phyloP scores from a whole-genome alignment of 2,797 vertebrate genomes.

The Clangula hyemalis region DNA sequence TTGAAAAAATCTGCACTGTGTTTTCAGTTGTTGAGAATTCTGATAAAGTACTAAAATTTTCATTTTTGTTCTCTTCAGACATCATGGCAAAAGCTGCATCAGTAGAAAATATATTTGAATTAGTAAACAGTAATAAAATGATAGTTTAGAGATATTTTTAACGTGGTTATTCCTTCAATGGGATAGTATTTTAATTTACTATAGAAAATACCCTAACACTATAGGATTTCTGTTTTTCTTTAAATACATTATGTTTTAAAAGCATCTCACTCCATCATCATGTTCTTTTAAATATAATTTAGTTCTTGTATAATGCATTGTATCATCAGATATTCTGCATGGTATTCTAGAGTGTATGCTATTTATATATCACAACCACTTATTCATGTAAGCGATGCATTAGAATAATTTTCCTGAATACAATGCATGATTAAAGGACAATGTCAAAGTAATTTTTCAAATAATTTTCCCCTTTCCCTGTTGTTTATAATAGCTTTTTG shows the following conservation, averaged over 20 bases:
- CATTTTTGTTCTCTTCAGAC: neutral
- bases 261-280: neutral
- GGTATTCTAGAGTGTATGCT: neutral
- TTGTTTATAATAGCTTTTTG: conserved; percentile 51
- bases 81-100: neutral
- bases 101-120: neutral
- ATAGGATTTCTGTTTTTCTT: neutral
- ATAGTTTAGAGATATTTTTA: neutral
- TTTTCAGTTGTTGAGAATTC: neutral
- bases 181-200: neutral
- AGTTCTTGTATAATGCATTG: neutral
- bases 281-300: neutral
- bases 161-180: neutral
- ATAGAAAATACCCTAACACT: neutral
- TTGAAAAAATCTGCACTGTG: neutral
- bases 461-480: neutral
- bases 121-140: neutral
- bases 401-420: conserved; percentile 49
- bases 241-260: conserved; percentile 17
- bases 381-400: conserved; percentile 4
- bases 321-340: neutral
- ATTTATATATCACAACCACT: conserved; percentile 20
- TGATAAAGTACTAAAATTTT: neutral
- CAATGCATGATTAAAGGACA: conserved; percentile 57
- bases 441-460: conserved; percentile 58